Conservation (phyloP, 2,113 vertebrate genomes). For the western clawed frog (Xenopus tropicalis) region UCB_Xtro_10.0 CM004445.2:90450001-90450500, state of each 20-base stretch:
- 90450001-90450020: too few species aligned
- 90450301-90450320: constrained; percentile 1
- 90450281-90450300: constrained; percentile 24
- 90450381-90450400: background rate
- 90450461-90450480: too few species aligned
- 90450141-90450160: too few species aligned
- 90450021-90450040: too few species aligned
- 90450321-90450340: constrained; percentile 7
- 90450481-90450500: too few species aligned
- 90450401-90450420: background rate
- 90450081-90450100: too few species aligned
- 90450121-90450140: too few species aligned
- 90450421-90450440: background rate
- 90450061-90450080: too few species aligned
- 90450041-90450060: too few species aligned
- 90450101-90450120: too few species aligned
- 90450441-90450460: too few species aligned
- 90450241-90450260: background rate
- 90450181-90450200: background rate
- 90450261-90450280: background rate
- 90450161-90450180: too few species aligned
- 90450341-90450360: constrained; percentile 18
- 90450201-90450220: background rate
- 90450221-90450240: background rate
- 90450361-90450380: background rate